Conservation (phyloP, 2,797 vertebrate genomes). For the Echeneis naucrates region DNA sequence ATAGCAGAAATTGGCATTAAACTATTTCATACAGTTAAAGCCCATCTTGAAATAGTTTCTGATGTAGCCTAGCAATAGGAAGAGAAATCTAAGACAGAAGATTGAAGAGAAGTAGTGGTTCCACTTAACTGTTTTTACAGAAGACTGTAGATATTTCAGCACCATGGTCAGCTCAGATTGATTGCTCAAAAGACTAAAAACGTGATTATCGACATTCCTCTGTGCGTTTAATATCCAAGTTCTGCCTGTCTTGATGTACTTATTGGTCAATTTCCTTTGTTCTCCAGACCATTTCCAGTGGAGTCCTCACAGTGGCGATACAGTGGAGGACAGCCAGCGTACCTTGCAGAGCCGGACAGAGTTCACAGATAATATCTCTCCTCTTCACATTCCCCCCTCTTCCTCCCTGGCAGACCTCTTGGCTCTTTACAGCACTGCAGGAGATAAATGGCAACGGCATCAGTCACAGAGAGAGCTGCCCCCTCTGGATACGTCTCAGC, state of each 20-base stretch:
- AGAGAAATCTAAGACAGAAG: neutral
- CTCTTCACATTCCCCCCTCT: slow-evolving; percentile 26
- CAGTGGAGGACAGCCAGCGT: slow-evolving; percentile 36
- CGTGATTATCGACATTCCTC: neutral
- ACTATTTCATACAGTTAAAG: neutral
- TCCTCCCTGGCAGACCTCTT: slow-evolving; percentile 77
- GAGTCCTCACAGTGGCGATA: slow-evolving; percentile 46
- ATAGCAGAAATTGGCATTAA: neutral
- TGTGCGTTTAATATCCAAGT: neutral
- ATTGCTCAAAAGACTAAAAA: neutral
- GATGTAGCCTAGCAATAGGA: neutral
- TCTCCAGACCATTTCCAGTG: slow-evolving; percentile 65
- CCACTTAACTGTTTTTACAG: no score
- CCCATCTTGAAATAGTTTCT: neutral
- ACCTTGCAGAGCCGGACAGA: slow-evolving; percentile 37
- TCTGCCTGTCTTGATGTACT: neutral
- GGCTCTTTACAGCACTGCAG: slow-evolving; percentile 38
- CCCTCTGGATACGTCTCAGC: slow-evolving; percentile 17
- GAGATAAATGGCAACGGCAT: slow-evolving; percentile 31
- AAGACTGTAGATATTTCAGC: no score
- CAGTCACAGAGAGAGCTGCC: slow-evolving; percentile 6
- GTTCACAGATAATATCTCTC: slow-evolving; percentile 24
- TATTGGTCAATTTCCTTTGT: neutral
- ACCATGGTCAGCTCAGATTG: slow-evolving; percentile 34
- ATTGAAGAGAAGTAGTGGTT: neutral